Percentiles rank a stretch among this genome's conserved stretches.
These are phyloP conservation scores for Anthopleura sola DNA, from an alignment of 64 coral and sea anemone genomes.

Conservation along the genomic window DNA sequence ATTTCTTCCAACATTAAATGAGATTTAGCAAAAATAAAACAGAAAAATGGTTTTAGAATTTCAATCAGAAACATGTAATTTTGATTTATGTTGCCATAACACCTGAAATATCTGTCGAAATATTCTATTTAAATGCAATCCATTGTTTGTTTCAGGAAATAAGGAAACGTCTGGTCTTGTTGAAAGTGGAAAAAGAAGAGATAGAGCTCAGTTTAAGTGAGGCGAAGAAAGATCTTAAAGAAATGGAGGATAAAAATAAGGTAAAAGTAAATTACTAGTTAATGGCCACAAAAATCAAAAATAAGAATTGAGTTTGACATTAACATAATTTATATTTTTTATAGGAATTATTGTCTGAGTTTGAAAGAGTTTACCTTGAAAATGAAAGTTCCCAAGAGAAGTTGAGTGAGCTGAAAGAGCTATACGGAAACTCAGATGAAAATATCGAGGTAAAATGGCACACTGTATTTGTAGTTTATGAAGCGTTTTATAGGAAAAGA, in stretches of 20 bases:
- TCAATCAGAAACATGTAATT: neutral
- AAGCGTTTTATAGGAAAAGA: neutral
- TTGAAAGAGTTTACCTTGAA: conserved; percentile 48
- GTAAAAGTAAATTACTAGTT: conserved; percentile 9
- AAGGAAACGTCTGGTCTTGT: conserved; percentile 54
- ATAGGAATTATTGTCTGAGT: conserved; percentile 49
- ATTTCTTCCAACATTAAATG: neutral
- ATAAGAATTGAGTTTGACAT: neutral
- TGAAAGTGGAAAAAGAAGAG: conserved; percentile 73
- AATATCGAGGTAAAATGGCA: conserved; percentile 34
- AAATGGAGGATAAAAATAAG: conserved; percentile 72
- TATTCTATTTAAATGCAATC: neutral
- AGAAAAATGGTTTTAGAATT: neutral
- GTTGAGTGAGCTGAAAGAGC: conserved; percentile 16
- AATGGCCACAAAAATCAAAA: neutral
- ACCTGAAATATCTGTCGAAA: neutral
- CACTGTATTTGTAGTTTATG: neutral
- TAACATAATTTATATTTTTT: neutral
- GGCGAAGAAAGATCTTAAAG: conserved; percentile 60
- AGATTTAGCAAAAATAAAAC: neutral
- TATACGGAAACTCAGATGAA: conserved; percentile 38
- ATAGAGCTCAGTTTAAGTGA: conserved; percentile 65
- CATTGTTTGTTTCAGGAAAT: conserved; percentile 39
- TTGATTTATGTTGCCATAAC: conserved; percentile 6
- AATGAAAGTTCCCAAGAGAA: conserved; percentile 54